A percentile compares a stretch with the other conserved stretches of the same genome.
These are phyloP conservation scores for Acanthis flammea DNA, from an alignment of 2,797 vertebrate genomes.

Conservation along the genomic window DNA sequence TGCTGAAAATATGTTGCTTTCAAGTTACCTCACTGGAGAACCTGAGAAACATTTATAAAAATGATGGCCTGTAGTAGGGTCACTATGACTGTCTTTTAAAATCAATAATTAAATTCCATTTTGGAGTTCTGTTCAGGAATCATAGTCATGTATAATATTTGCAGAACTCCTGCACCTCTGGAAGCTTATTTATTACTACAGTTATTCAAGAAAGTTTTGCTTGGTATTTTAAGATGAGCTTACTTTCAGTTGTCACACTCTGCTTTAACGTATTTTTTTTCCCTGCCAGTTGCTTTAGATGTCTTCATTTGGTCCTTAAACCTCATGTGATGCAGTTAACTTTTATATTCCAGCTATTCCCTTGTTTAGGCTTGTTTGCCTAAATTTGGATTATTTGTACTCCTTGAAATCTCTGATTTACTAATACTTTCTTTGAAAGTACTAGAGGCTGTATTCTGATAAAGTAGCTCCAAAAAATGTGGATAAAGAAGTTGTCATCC, in stretches of 20 bases:
- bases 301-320: neutral
- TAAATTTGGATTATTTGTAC: neutral
- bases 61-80: neutral
- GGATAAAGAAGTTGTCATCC: neutral
- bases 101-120: neutral
- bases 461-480: neutral
- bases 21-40: fast-evolving
- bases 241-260: neutral
- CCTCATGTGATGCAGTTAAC: neutral
- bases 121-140: neutral
- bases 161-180: neutral
- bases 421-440: neutral
- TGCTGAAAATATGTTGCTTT: fast-evolving
- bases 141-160: fast-evolving
- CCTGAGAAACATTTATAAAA: neutral
- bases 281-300: too few species aligned
- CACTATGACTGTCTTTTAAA: neutral
- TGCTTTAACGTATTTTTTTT: neutral
- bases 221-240: neutral
- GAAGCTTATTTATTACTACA: neutral
- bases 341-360: neutral
- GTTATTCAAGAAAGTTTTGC: neutral
- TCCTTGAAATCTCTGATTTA: neutral
- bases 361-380: neutral
- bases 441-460: neutral